These are phyloP conservation scores for Chloroclystis v-ata DNA, from an alignment of 2,888 invertebrate genomes.

Conservation along the genomic window DNA sequence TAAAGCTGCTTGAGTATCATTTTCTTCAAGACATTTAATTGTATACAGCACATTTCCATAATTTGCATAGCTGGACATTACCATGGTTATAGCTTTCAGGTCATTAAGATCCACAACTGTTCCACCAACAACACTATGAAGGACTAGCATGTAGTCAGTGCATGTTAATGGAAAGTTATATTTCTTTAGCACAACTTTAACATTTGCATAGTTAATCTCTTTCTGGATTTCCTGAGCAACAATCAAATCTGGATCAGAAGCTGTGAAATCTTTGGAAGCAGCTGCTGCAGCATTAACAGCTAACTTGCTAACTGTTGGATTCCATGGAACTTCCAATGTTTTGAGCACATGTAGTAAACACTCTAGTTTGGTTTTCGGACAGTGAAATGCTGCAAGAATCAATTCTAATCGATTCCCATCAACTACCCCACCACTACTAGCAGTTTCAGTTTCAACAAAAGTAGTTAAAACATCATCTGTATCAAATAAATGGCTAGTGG, in stretches of 20 bases:
- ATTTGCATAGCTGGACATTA: conserved; percentile 48
- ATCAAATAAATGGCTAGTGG: conserved; percentile 61
- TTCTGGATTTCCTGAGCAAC: conserved; percentile 62
- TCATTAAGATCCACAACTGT: conserved; percentile 55
- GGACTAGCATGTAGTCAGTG: conserved; percentile 58
- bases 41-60: conserved; percentile 60
- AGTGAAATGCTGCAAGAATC: conserved; percentile 56
- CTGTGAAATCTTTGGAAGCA: conserved; percentile 56
- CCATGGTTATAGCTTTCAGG: conserved; percentile 53
- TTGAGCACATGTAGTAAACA: conserved; percentile 65
- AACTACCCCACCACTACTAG: conserved; percentile 58
- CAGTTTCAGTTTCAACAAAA: conserved; percentile 66
- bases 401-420: conserved; percentile 61
- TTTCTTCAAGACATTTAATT: conserved; percentile 58
- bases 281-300: conserved; percentile 56
- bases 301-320: conserved; percentile 47
- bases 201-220: conserved; percentile 64
- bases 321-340: conserved; percentile 70
- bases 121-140: conserved; percentile 58
- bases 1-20: conserved; percentile 58
- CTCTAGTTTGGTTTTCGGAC: conserved; percentile 54
- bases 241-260: conserved; percentile 52
- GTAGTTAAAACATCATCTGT: conserved; percentile 60
- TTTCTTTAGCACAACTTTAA: conserved; percentile 68
- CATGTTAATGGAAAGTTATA: conserved; percentile 65